These are phyloP conservation scores for Brachionus sp. DNA, from an alignment of 1,140 invertebrate species.

Conservation along the genomic window DNA sequence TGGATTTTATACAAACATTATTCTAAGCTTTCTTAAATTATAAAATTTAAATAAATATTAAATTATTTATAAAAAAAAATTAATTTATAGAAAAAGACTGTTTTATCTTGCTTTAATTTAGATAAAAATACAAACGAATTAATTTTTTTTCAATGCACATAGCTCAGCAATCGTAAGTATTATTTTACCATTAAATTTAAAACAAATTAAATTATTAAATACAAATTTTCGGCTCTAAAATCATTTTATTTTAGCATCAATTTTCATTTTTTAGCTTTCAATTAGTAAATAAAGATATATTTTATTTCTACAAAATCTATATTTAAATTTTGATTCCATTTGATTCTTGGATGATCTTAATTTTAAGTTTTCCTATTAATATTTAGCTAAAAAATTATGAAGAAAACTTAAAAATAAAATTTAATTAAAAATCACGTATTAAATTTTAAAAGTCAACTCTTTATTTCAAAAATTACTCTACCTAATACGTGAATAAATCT, in stretches of 20 bases:
- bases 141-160: neutral
- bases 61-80: neutral
- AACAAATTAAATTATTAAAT: neutral
- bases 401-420: slow-evolving; percentile 19
- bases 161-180: neutral
- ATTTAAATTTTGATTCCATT: neutral
- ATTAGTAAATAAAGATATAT: too few relatives aligned
- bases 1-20: neutral
- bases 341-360: neutral
- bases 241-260: too few relatives aligned
- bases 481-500: neutral
- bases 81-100: neutral
- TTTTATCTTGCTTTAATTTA: neutral
- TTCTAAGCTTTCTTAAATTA: neutral
- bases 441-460: neutral
- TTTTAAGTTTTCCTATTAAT: neutral
- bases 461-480: slow-evolving; percentile 20
- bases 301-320: too few relatives aligned
- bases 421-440: slow-evolving; percentile 36
- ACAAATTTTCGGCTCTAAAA: too few relatives aligned
- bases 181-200: neutral
- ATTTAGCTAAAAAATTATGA: slow-evolving; percentile 27
- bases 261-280: too few relatives aligned
- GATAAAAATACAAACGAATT: neutral
- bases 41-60: neutral